Evolutionary conservation across 2,888 invertebrate genomes (phyloP), one percentile per base, ranked within the genome.

Genomic region (Platycheirus albimanus): DNA sequence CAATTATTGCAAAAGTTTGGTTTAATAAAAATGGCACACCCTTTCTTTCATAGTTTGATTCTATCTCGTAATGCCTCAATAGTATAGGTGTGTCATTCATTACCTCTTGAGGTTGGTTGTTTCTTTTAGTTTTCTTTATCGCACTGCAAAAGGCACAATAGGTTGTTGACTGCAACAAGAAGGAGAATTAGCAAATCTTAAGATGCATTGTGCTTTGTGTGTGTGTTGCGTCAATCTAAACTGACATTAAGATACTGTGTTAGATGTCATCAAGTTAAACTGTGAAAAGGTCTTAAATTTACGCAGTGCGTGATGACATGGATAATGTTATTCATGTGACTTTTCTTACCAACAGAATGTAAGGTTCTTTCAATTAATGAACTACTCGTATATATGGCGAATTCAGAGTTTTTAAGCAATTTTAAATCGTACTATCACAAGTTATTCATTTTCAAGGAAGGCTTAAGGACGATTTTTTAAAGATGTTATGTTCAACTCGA

Each of bases 41-140:
- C 71, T 45, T 8, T 41, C 30, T 64, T 36, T 64, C 28, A 11
- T 17, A 41, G 38, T 2, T 51, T 58, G 70, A 76, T 76, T 69
- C 38, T 36, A 70, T 75, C 69, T 51, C 4, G 30, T 33, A 6
- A 41, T n/a, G 15, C 43, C n/a, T 24, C 11, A 11, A 2, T 11
- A 79, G 79, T 75, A 2, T 11, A 79, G 79, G 79, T 69, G 79
- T 75, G 79, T 56, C 67, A 49, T n/a, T n/a, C 24, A 69, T 63
- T 67, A 20, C 43, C 11, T 15, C 11, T 24, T 41, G 58, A 15
- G 17, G 28, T 24, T 4, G 24, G 24, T 6, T 33, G 30, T 3
- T 8, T 4, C 1, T 43, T 61, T 38, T 33, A n/a, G 17, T 28
- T 71, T 45, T 51, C 30, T n/a, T 10, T 19, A 54, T 66, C 28